phyloP scores from a whole-genome alignment of 2,113 vertebrate species.

The Sclerurus mexicanus region DNA sequence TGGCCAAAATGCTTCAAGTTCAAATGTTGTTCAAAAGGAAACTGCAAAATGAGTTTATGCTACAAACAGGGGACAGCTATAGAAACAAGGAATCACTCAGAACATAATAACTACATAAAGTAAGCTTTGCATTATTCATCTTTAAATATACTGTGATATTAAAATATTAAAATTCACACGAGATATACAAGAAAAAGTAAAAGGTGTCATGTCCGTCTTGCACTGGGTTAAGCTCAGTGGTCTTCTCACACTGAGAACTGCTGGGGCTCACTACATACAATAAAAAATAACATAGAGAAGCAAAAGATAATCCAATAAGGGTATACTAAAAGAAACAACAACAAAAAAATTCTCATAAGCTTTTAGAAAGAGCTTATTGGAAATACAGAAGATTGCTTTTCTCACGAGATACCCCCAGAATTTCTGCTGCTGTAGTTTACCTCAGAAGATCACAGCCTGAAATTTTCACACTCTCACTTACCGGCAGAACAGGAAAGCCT shows the following conservation, averaged over 20 bases:
- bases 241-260: neutral
- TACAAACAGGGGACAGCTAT: neutral
- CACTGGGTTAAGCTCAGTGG: accelerated
- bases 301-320: neutral
- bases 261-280: neutral
- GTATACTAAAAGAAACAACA: neutral
- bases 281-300: neutral
- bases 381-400: neutral
- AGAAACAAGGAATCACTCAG: neutral
- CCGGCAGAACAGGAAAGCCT: neutral
- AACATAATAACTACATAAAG: neutral
- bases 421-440: neutral
- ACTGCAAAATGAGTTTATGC: neutral
- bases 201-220: neutral
- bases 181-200: neutral
- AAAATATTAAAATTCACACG: neutral
- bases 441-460: neutral
- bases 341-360: neutral
- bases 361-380: neutral
- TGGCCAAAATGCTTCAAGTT: neutral
- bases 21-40: neutral
- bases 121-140: neutral
- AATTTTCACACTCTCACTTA: neutral
- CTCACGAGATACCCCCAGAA: neutral
- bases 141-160: neutral